Evolutionary conservation across 1,140 invertebrate genomes (phyloP), one percentile per base, ranked within the genome.

Genomic region (Pseudachorutes palmiensis): DNA sequence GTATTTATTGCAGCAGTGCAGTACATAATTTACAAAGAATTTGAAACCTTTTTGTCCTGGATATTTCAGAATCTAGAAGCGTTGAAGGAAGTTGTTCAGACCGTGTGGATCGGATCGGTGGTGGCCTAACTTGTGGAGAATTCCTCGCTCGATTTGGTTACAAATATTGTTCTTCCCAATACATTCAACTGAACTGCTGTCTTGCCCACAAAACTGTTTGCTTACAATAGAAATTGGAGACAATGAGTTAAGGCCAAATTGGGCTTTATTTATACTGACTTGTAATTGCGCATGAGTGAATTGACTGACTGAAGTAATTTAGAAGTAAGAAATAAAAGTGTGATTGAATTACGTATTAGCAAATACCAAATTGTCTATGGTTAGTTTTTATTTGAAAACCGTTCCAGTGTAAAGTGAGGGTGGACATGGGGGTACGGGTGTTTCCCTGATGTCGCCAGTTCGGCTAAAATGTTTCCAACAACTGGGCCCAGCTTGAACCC

Each of bases 161-260:
- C 71, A 77, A 80, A 61, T 81, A 81, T 70, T 81, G 80, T 70
- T 76, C 75, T 33, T 79, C 80, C 60, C 74, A 75, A 19, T 81
- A 81, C 75, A 80, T 81, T 68, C 71, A 77, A 58, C 76, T 75
- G 49, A 81, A 81, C 71, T 81, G 80, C 64, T 81, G 80, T 73
- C 72, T 74, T 24, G 78, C 80, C n/a, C 76, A 79, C 45, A 71
- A 70, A 69, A 45, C 67, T 51, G 63, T 72, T 19, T 76, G 75
- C 65, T 60, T 68, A 60, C 62, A 64, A 65, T 65, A 67, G 65
- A 24, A 55, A 45, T 12, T 12, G 19, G 36, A 45, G 36, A 45
- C 36, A 9, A 19, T 55, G 51, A 55, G 5, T 19, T 55, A 55
- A 55, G 51, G 51, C 51, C 51, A 19, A 14, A 55, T 26, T 19